Evolutionary conservation across 2,888 invertebrate species (phyloP), one percentile per base, ranked within the genome.

Genomic region (Onchidella celtica): DNA sequence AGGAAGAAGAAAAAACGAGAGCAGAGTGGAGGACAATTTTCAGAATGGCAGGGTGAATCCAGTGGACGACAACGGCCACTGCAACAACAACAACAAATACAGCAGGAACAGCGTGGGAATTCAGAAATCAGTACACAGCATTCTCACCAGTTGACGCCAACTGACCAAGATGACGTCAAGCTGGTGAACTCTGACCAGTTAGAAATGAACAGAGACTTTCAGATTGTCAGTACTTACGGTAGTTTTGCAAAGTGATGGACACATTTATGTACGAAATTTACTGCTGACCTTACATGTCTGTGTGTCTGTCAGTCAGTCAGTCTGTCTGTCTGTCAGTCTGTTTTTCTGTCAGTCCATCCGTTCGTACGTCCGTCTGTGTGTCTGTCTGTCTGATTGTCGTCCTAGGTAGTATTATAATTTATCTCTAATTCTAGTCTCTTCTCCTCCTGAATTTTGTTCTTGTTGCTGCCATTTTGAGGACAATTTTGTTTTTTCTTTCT

Each of bases 201-300:
- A 17, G 66, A 68, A 36, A 77, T 77, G n/a, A 77, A 68, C 24
- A 40, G 27, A 4, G 27, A 68, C 57, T 66, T 68, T 55, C 24
- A 55, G 55, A 24, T 32, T 21, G 36, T 66, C 24, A 77, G 68
- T 36, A 47, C 34, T 0, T 77, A 77, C 27, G 77, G 77, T 1
- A 65, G 75, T 40, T 3, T 75, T 17, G 24, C 11, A 2, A 1
- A 72, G 1, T 72, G 59, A 72, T 14, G 47, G 47, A 47, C 17
- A 47, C 17, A 47, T 47, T 11, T n/a, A n/a, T n/a, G n/a, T n/a
- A n/a, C n/a, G n/a, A n/a, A n/a, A n/a, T 47, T 47, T 47, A 17
- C 17, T 17, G 6, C 47, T 47, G 47, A 11, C 17, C 17, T 47
- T 47, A 17, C 17, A 6, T 47, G 47, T 47, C 47, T 47, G 47